phyloP scores from a whole-genome alignment of 2,113 vertebrate species.

The Dascyllus trimaculatus region DNA sequence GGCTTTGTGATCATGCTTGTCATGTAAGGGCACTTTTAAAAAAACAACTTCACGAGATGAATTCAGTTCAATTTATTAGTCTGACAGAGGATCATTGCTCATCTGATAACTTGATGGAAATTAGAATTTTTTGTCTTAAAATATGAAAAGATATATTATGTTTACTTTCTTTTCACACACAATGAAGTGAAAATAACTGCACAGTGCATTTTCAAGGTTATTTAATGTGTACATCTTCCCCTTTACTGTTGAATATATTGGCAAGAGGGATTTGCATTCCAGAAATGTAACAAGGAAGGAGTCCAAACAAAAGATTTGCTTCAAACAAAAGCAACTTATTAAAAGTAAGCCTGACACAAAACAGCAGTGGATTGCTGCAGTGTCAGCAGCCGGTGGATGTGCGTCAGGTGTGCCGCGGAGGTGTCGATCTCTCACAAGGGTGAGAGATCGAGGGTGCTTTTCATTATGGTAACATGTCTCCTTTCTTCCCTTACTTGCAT shows the following conservation, averaged over 20 bases:
- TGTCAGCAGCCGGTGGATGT: no score
- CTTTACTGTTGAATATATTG: neutral
- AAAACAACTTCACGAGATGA: constrained; percentile 17
- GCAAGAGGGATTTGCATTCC: no score
- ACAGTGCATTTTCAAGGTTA: neutral
- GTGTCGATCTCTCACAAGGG: no score
- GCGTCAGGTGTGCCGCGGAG: no score
- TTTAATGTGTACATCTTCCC: neutral
- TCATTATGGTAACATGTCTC: no score
- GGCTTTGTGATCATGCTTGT: constrained; percentile 32
- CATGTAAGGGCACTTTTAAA: neutral
- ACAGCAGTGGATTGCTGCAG: no score
- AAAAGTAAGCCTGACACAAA: no score
- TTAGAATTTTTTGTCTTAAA: neutral
- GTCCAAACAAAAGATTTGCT: no score
- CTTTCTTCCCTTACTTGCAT: no score
- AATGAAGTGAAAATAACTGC: neutral
- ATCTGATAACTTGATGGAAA: constrained; percentile 17
- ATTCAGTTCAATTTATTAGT: constrained; percentile 30
- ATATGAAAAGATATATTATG: neutral
- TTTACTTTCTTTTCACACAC: neutral
- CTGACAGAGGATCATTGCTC: constrained; percentile 13
- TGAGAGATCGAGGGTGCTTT: no score
- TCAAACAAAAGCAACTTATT: no score
- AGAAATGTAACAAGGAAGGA: no score